Percentiles rank a stretch among this genome's conserved stretches.
Evolutionary conservation across 2,113 vertebrate genomes (phyloP).

Genomic region (Amphiprion ocellaris): DNA sequence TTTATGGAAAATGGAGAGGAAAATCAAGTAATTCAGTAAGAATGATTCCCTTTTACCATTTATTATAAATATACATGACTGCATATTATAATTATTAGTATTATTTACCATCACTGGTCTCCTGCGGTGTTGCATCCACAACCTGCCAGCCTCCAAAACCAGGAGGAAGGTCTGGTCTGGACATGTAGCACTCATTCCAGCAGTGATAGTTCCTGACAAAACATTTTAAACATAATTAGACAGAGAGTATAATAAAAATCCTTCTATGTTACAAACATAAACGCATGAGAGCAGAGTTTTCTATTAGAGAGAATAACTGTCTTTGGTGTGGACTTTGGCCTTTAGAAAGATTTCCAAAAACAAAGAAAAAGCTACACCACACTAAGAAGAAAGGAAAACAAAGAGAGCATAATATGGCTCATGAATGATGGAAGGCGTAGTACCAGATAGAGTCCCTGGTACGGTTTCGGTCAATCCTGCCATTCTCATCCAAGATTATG

Average conservation of each 20-base stretch:
- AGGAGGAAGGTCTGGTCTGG: conserved; percentile 92
- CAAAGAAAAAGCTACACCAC: too few species aligned
- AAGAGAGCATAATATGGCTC: neutral
- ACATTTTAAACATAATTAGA: neutral
- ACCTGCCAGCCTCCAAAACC: conserved; percentile 97
- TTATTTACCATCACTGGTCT: conserved; percentile 94
- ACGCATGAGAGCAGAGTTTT: too few species aligned
- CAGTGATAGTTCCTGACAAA: conserved; percentile 95
- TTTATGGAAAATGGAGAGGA: conserved; percentile 62
- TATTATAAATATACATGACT: too few species aligned
- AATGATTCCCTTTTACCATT: neutral
- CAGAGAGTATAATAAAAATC: neutral
- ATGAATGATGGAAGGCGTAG: neutral
- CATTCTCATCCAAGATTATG: conserved; percentile 90
- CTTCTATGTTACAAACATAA: too few species aligned
- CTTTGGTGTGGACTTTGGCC: too few species aligned
- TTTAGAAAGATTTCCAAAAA: too few species aligned
- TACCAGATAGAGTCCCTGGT: conserved; percentile 95
- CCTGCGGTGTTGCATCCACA: conserved; percentile 97
- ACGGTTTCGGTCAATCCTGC: conserved; percentile 86
- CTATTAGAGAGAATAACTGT: too few species aligned
- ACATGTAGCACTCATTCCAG: conserved; percentile 98
- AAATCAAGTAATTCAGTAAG: neutral
- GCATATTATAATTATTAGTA: too few species aligned
- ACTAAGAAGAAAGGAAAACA: too few species aligned